phyloP scores from a whole-genome alignment of 2,888 invertebrate species.

The Stramonita haemastoma region DNA sequence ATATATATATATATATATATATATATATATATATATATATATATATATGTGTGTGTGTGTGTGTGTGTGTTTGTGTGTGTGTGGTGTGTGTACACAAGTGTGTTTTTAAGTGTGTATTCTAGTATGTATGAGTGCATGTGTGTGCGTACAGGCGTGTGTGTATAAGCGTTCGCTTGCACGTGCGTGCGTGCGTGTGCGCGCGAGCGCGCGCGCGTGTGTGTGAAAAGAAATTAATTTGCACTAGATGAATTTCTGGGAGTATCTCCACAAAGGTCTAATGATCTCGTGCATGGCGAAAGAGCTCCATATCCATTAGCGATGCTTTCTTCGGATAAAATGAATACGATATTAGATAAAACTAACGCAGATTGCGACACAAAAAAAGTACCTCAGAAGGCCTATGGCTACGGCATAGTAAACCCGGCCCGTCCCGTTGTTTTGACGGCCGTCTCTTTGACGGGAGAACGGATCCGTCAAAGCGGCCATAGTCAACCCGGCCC shows the following conservation, averaged over 20 bases:
- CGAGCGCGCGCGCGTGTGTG: background rate
- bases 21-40: background rate
- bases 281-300: background rate
- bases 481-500: no score
- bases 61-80: slow-evolving; percentile 10
- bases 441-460: no score
- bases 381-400: no score
- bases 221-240: background rate
- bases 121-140: background rate
- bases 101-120: background rate
- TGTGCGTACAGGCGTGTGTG: background rate
- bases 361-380: no score
- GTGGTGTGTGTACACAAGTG: background rate
- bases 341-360: no score
- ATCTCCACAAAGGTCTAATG: background rate
- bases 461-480: no score
- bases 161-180: background rate
- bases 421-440: no score
- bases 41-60: background rate
- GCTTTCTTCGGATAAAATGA: background rate
- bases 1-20: background rate
- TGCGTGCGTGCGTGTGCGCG: background rate
- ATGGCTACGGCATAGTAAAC: no score
- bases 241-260: background rate
- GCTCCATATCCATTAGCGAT: background rate